These are phyloP conservation scores for Heliconius hermathena DNA, from an alignment of 1,140 invertebrate species.

Conservation along the genomic window DNA sequence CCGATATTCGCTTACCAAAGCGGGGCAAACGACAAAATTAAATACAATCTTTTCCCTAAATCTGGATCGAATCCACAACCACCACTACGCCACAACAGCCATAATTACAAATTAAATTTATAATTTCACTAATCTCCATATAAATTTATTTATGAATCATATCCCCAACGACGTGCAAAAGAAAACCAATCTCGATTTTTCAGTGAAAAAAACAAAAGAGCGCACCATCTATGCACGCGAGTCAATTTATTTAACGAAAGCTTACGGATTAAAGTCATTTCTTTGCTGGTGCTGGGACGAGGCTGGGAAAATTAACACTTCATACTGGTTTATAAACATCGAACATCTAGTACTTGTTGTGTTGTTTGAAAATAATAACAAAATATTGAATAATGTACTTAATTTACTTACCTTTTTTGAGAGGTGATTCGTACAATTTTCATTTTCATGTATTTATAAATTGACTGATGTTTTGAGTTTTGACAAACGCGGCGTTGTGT, in stretches of 20 bases:
- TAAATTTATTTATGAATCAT: not conserved
- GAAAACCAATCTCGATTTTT: conserved; percentile 4
- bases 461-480: no score
- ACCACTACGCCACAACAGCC: not conserved
- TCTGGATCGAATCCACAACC: no score
- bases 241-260: conserved; percentile 15
- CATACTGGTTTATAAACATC: not conserved
- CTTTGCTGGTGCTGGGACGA: not conserved
- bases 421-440: no score
- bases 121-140: not conserved
- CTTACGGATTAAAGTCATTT: conserved; percentile 6
- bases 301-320: conserved; percentile 1
- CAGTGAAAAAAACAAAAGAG: conserved; percentile 11
- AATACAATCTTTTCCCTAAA: not conserved
- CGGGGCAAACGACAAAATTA: not conserved
- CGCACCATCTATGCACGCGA: conserved; percentile 7
- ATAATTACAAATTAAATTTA: not conserved
- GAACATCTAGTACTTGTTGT: not conserved
- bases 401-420: no score
- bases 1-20: no score
- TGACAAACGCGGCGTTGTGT: no score
- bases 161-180: not conserved
- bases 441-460: no score
- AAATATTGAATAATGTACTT: no score
- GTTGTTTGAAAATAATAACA: not conserved